These are phyloP conservation scores for Drosophila kohkoa DNA, from an alignment of 1,140 invertebrate genomes.

Conservation along the genomic window DNA sequence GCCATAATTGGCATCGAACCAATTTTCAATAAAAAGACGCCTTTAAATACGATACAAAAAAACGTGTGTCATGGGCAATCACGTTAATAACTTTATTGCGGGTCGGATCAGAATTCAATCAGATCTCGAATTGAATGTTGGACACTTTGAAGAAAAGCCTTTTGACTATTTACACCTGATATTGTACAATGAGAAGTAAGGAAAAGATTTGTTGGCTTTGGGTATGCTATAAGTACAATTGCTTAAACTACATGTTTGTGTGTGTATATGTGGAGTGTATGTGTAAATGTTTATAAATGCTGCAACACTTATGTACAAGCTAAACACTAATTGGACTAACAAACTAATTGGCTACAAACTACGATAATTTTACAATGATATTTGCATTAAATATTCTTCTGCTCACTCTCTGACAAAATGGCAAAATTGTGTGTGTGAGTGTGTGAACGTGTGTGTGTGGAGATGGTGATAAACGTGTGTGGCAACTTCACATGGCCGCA, in stretches of 20 bases:
- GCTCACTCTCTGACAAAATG: conserved; percentile 71
- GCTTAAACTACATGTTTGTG: conserved; percentile 31
- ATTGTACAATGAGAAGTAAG: conserved; percentile 62
- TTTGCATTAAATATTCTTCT: conserved; percentile 79
- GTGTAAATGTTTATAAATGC: conserved; percentile 63
- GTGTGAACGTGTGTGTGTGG: conserved; percentile 21
- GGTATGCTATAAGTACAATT: conserved; percentile 38
- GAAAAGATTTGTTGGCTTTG: conserved; percentile 62
- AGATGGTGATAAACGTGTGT: background rate
- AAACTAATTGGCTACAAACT: conserved; percentile 57
- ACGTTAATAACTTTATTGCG: conserved; percentile 31
- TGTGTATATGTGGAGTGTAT: conserved; percentile 27
- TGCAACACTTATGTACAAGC: conserved; percentile 65
- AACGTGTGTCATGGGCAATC: conserved; percentile 6
- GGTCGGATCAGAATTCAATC: background rate
- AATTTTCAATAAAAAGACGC: background rate
- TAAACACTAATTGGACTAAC: conserved; percentile 50
- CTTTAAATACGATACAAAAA: conserved; percentile 20
- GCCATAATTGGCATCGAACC: too few species aligned
- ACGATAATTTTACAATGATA: conserved; percentile 76
- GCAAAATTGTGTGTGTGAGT: conserved; percentile 49
- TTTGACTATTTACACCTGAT: conserved; percentile 77
- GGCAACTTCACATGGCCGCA: conserved; percentile 71
- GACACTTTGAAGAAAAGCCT: conserved; percentile 26
- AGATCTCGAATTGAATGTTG: conserved; percentile 31